Evolutionary conservation across 2,113 vertebrate genomes (phyloP).

Genomic region (Hippocampus zosterae): DNA sequence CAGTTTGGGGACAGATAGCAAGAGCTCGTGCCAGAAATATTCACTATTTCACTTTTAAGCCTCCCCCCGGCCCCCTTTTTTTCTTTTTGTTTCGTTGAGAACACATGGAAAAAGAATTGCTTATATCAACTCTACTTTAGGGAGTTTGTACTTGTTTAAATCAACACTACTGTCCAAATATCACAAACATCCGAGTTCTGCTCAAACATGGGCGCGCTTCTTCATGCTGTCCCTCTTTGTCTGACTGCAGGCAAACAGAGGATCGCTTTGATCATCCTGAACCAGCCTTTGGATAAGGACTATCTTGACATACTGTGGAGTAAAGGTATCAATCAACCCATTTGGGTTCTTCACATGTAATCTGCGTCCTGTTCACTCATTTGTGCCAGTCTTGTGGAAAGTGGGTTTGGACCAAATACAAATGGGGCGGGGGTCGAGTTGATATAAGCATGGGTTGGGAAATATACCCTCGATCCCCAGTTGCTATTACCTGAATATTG

Average conservation of each 20-base stretch:
- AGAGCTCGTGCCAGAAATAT: not conserved
- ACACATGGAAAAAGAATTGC: not conserved
- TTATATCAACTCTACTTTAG: not conserved
- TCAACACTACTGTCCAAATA: too few species aligned
- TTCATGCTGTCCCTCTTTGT: not conserved
- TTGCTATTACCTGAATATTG: too few species aligned
- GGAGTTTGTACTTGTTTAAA: not conserved
- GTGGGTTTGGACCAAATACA: too few species aligned
- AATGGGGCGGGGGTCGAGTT: too few species aligned
- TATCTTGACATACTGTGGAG: slow-evolving; percentile 68
- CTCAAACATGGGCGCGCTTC: not conserved
- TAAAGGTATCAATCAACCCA: slow-evolving; percentile 66
- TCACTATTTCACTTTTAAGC: not conserved
- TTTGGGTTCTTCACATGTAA: not conserved
- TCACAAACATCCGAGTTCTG: too few species aligned
- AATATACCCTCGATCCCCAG: too few species aligned
- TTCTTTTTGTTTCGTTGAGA: not conserved
- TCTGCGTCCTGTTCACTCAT: not conserved
- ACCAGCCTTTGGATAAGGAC: slow-evolving; percentile 69
- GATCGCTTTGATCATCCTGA: slow-evolving; percentile 73
- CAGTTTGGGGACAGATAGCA: not conserved
- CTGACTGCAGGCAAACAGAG: slow-evolving; percentile 63
- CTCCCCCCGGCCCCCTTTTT: not conserved
- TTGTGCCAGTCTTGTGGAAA: not conserved
- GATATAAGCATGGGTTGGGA: too few species aligned